A percentile compares a stretch with the other conserved stretches of the same genome.
Conservation (phyloP, 2,888 invertebrate species). For the Linnaemya tessellans region DNA sequence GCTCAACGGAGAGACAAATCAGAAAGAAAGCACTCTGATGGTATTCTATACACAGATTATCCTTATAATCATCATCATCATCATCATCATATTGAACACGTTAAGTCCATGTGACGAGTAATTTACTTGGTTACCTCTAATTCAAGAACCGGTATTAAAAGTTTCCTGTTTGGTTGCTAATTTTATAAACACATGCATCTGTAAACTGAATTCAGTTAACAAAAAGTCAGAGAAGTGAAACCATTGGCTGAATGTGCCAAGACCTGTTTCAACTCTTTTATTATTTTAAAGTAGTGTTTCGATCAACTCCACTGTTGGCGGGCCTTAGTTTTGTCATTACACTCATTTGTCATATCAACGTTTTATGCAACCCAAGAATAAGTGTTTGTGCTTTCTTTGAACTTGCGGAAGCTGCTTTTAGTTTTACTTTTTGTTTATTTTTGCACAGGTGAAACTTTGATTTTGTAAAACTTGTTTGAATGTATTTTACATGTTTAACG, state of each 20-base stretch:
- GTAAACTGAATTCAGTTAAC: not conserved
- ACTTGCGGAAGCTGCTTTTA: not conserved
- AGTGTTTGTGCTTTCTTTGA: not conserved
- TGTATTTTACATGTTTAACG: not conserved
- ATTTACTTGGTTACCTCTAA: slow-evolving; percentile 4
- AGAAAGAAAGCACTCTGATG: not conserved
- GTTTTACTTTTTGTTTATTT: not conserved
- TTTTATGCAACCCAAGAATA: not conserved
- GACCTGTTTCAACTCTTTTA: not conserved
- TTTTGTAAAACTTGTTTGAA: not conserved
- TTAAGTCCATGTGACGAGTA: slow-evolving; percentile 14
- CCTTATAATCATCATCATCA: not conserved
- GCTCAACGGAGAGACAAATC: not conserved
- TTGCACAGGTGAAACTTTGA: not conserved
- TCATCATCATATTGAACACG: slow-evolving; percentile 29
- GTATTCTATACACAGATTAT: slow-evolving; percentile 14
- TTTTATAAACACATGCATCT: slow-evolving; percentile 13
- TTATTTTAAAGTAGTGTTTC: not conserved
- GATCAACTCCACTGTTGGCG: not conserved
- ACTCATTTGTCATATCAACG: not conserved
- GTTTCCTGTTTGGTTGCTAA: not conserved
- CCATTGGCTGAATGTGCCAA: not conserved
- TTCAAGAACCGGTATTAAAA: slow-evolving; percentile 29
- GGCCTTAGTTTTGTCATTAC: not conserved
- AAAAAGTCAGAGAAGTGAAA: not conserved